Base-by-base conservation (phyloP, 2,113 vertebrate species). In the Eleginops maclovinus region DNA sequence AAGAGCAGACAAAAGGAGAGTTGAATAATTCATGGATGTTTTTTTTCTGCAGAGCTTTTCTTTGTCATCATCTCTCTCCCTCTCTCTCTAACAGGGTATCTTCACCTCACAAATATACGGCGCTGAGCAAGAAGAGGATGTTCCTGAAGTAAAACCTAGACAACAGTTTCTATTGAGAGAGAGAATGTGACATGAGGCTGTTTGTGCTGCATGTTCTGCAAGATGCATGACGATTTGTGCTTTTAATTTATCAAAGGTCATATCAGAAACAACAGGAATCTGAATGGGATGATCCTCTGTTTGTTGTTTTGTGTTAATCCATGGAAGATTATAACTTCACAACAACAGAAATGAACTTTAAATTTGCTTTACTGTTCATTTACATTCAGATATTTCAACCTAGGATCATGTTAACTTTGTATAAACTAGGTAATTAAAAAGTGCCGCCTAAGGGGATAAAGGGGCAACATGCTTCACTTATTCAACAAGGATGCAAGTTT, bases 1-100 rank as follows among this genome's bases (percentile, higher is more conserved):
- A 75, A 88, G 84, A 67, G 69, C 66, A 83, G 83, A 92, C 89
- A 91, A 92, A 88, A 63, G 66, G 11, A 68, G 55, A 81, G 71
- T 44, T 93, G 92, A 93, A 94, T 94, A 88, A 95, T 95, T 94
- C 93, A 95, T 93, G 82, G 22, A 17, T 31, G 17, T 62, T 85
- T 86, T 85, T 84, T 67, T 77, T 74, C 55, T 64, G 71, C 21
- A 78, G 77, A 81, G 84, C 82, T 81, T 81, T 79, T 41, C 62
- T 85, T 73, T 82, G 73, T 84, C 73, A 53, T 77, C 75, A 24
- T 72, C 69, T 75, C 64, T 26, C 65, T 26, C 69, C 43, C 8
- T 26, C 26, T 58, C 47, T 36, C 22, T n/a, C 40, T 49, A 5
- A 31, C 53, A 24, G 69, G 31, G 61, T 72, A 40, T 82, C 68